These are phyloP conservation scores for Listronotus bonariensis DNA, from an alignment of 1,140 invertebrate genomes.

Conservation along the genomic window DNA sequence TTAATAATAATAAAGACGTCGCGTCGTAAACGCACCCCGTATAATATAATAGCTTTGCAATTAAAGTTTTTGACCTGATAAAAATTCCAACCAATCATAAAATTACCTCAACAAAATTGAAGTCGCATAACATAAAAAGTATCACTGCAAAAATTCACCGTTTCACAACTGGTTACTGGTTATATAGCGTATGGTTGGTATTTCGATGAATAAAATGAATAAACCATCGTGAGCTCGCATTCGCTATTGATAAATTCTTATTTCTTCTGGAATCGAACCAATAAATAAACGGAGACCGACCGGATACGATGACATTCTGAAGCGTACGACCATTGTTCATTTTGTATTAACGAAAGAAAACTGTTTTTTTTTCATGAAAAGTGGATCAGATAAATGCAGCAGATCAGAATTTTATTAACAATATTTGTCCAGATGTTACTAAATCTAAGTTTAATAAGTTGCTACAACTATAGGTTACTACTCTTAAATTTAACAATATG, in stretches of 20 bases:
- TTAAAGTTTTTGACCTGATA: no score
- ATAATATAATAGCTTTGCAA: no score
- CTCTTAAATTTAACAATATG: no score
- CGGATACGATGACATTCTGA: conserved; percentile 45
- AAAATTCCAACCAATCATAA: conserved; percentile 15
- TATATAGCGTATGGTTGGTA: conserved; percentile 19
- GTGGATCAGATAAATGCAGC: conserved; percentile 7
- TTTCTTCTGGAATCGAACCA: conserved; percentile 47
- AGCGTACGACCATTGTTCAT: conserved; percentile 51
- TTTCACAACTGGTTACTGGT: conserved; percentile 23
- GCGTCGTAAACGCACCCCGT: no score
- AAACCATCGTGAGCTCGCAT: conserved; percentile 37
- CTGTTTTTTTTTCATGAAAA: conserved; percentile 42
- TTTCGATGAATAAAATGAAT: conserved; percentile 21
- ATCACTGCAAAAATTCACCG: conserved; percentile 19
- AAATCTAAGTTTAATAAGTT: no score
- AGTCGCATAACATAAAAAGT: conserved; percentile 3
- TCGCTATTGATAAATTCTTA: conserved; percentile 50
- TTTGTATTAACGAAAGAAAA: conserved; percentile 48
- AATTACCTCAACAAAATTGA: conserved; percentile 21
- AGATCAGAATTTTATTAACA: conserved; percentile 2
- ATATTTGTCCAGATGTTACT: no score
- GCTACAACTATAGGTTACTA: no score
- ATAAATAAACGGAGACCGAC: conserved; percentile 47
- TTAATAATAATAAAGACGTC: no score